phyloP scores from a whole-genome alignment of 2,888 invertebrate genomes.

The Diaperis boleti region DNA sequence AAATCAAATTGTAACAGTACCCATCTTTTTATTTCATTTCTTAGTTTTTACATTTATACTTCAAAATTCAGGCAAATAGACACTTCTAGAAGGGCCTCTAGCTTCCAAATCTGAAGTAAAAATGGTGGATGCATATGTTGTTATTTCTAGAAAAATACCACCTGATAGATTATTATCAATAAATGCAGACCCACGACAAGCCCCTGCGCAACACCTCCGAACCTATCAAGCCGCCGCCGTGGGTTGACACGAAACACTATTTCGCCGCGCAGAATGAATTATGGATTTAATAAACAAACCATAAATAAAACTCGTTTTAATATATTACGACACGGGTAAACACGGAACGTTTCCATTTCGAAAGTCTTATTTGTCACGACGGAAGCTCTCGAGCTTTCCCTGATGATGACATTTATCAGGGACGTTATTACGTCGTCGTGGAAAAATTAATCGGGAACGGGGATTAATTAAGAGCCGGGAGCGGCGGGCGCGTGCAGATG shows the following conservation, averaged over 20 bases:
- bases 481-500: slow-evolving; percentile 1
- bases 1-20: too few relatives aligned
- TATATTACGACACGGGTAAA: slow-evolving; percentile 52
- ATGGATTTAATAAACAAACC: slow-evolving; percentile 57
- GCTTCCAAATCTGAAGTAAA: too few relatives aligned
- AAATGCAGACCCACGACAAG: too few relatives aligned
- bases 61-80: too few relatives aligned
- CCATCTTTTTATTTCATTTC: too few relatives aligned
- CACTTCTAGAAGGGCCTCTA: too few relatives aligned
- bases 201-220: too few relatives aligned
- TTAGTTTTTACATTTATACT: too few relatives aligned
- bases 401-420: slow-evolving; percentile 36
- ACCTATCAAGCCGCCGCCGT: slow-evolving; percentile 42
- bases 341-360: slow-evolving; percentile 50
- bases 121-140: too few relatives aligned
- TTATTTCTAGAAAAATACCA: too few relatives aligned
- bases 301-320: slow-evolving; percentile 55
- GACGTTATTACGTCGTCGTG: neutral
- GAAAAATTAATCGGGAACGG: slow-evolving; percentile 22
- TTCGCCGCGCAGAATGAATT: slow-evolving; percentile 51
- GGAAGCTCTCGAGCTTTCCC: slow-evolving; percentile 7
- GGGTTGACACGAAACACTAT: slow-evolving; percentile 52
- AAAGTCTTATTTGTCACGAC: slow-evolving; percentile 53
- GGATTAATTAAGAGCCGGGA: slow-evolving; percentile 4
- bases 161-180: too few relatives aligned